A percentile compares a stretch with the other conserved stretches of the same genome.
phyloP scores from a whole-genome alignment of 2,888 invertebrate species.

The Griposia aprilina region DNA sequence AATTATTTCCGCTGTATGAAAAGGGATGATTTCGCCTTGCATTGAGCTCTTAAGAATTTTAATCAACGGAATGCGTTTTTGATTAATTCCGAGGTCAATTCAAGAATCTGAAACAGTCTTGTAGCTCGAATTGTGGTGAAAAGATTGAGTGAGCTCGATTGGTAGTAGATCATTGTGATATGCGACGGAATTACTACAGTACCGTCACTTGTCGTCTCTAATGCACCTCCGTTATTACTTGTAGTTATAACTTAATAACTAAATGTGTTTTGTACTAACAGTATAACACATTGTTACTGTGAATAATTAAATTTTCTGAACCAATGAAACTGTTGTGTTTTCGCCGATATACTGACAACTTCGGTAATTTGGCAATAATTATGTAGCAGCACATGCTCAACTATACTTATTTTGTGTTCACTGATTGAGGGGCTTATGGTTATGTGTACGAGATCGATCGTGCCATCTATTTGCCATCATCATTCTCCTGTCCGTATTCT shows the following conservation, averaged over 20 bases:
- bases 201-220: background rate
- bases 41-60: background rate
- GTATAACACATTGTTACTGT: background rate
- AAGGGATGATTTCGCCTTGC: background rate
- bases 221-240: background rate
- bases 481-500: background rate
- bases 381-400: background rate
- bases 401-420: background rate
- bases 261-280: background rate
- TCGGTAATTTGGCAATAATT: slow-evolving; percentile 3
- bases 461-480: background rate
- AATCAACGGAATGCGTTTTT: background rate
- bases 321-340: slow-evolving; percentile 1
- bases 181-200: background rate
- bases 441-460: background rate
- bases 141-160: background rate
- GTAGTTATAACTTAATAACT: background rate
- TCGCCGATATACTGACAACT: slow-evolving; percentile 3
- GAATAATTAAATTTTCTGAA: slow-evolving; percentile 19
- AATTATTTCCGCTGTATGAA: background rate
- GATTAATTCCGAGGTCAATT: background rate
- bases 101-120: background rate
- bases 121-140: background rate
- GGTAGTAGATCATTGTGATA: background rate
- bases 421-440: background rate